Conservation (phyloP, 2,113 vertebrate genomes). For the Archilochus colubris region DNA sequence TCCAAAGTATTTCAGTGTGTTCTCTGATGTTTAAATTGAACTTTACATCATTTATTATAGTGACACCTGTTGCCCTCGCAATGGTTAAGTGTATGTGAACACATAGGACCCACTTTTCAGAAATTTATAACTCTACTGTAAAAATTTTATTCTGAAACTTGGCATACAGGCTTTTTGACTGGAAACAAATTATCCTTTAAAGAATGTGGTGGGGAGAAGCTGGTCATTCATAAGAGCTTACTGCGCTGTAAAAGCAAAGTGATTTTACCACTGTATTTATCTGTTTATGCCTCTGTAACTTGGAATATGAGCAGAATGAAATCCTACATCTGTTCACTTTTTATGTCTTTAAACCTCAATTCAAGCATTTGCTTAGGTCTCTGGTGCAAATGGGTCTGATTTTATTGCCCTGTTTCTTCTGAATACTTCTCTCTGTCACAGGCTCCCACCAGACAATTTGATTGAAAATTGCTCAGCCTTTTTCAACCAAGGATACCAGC, state of each 20-base stretch:
- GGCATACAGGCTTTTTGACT: conserved; percentile 14
- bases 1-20: conserved; percentile 57
- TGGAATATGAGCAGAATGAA: neutral
- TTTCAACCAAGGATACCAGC: neutral
- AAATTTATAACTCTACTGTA: conserved; percentile 57
- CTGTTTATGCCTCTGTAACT: conserved; percentile 7
- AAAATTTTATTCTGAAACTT: conserved; percentile 48
- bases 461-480: neutral
- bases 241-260: conserved; percentile 27
- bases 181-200: conserved; percentile 48
- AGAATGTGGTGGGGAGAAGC: neutral
- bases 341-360: neutral
- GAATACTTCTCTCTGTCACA: neutral
- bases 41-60: conserved; percentile 67
- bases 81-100: conserved; percentile 27
- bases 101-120: conserved; percentile 44
- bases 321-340: neutral
- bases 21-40: conserved; percentile 65
- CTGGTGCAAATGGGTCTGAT: neutral
- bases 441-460: neutral
- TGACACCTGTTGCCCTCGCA: conserved; percentile 64
- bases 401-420: neutral
- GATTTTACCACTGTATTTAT: conserved; percentile 31
- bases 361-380: neutral
- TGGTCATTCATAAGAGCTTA: conserved; percentile 25